These are phyloP conservation scores for Eledona agricola DNA, from an alignment of 2,888 invertebrate species.

Conservation along the genomic window DNA sequence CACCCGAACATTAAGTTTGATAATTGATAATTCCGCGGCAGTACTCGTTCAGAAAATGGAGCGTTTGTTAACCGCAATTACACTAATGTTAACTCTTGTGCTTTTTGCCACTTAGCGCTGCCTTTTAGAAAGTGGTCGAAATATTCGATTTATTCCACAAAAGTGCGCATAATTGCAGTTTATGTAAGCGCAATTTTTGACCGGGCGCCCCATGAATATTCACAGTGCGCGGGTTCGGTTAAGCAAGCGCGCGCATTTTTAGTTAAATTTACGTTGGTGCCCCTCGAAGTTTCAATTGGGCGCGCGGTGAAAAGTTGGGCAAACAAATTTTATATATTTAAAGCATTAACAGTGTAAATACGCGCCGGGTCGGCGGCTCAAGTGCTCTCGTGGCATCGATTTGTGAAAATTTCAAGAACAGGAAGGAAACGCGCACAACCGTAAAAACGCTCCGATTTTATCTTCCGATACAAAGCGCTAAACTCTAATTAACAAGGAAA, in stretches of 20 bases:
- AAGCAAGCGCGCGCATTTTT: constrained; percentile 14
- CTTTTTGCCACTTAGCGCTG: constrained; percentile 29
- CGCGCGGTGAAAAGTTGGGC: constrained; percentile 23
- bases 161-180: constrained; percentile 22
- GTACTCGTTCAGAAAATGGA: constrained; percentile 34
- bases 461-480: constrained; percentile 5
- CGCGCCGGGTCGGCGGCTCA: background rate
- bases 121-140: constrained; percentile 29
- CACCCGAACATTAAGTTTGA: constrained; percentile 43
- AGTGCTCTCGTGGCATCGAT: background rate
- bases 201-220: constrained; percentile 10
- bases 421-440: constrained; percentile 24
- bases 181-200: constrained; percentile 19
- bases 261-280: constrained; percentile 1
- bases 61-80: constrained; percentile 41
- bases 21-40: constrained; percentile 44
- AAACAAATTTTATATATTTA: constrained; percentile 31
- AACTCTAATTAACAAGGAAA: constrained; percentile 17
- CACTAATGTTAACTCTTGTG: constrained; percentile 35
- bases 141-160: constrained; percentile 21
- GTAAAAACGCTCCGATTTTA: constrained; percentile 23
- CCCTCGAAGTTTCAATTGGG: constrained; percentile 29
- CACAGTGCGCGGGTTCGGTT: constrained; percentile 8
- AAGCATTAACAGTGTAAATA: constrained; percentile 32
- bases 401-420: too few relatives aligned